A percentile compares a stretch with the other conserved stretches of the same genome.
Evolutionary conservation across 2,888 invertebrate species (phyloP).

Genomic region (Deroplatys truncata): DNA sequence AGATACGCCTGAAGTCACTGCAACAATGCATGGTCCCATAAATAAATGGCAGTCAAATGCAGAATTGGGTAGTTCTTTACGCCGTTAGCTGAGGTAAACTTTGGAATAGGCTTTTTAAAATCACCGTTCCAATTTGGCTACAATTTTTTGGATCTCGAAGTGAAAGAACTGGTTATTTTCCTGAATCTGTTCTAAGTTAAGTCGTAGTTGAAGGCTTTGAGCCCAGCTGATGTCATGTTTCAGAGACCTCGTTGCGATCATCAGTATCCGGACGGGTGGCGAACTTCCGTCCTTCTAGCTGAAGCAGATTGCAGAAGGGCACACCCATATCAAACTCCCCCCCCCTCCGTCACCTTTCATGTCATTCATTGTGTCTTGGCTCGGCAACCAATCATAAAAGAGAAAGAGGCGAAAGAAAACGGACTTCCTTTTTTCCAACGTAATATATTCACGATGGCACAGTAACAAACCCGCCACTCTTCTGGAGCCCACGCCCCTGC

Average conservation of each 20-base stretch:
- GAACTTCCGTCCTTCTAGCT: slow-evolving; percentile 14
- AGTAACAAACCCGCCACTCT: neutral
- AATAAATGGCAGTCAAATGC: no score
- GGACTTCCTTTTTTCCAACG: neutral
- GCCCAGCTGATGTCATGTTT: neutral
- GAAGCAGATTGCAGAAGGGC: neutral
- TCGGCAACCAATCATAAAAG: slow-evolving; percentile 12
- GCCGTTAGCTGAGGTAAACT: no score
- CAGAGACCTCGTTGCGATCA: neutral
- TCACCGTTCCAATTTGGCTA: no score
- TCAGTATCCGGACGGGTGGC: slow-evolving; percentile 3
- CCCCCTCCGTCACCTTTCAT: neutral
- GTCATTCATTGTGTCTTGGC: slow-evolving; percentile 6
- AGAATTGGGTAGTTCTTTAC: no score
- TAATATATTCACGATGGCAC: slow-evolving; percentile 1
- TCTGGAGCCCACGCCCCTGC: neutral
- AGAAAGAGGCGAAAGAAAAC: neutral
- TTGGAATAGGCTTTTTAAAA: no score
- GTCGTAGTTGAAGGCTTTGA: neutral
- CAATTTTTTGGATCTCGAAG: no score
- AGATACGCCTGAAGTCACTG: no score
- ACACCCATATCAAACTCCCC: neutral
- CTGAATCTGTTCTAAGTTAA: no score
- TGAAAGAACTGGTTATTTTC: no score
- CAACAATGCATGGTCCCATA: no score